Evolutionary conservation across 1,140 invertebrate genomes (phyloP), one percentile per base, ranked within the genome.

Genomic region (Leptinotarsa undecemlineata): DNA sequence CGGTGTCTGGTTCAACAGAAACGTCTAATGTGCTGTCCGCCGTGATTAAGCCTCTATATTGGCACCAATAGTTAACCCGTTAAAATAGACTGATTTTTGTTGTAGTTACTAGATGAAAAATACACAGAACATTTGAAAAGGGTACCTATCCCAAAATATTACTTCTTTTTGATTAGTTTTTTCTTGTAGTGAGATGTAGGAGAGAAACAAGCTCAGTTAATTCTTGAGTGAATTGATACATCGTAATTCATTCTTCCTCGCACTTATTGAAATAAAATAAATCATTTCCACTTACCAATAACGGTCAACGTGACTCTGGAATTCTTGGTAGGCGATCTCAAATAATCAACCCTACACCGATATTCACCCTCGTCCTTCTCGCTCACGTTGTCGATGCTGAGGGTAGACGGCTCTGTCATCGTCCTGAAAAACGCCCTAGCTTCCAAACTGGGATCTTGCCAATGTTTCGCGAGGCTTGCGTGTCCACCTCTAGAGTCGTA

Each of bases 301-400:
- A 94, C 88, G 42, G 87, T 89, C 69, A 94, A 87, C 75, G 90
- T 88, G 73, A 93, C 88, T 80, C 90, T 89, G 63, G 88, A 88
- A 83, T 92, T 93, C 76, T 89, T 89, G 33, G 92, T 93, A 0
- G 91, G 92, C 64, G 91, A 92, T 77, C 89, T 88, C 4, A 87
- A 85, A 81, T 92, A 94, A 83, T 94, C 92, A 42, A 93, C 91
- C 33, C 89, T 83, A 81, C 90, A 92, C 57, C 90, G 85, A 83
- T 91, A 92, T 68, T 91, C 87, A 4, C 90, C 90, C 76, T 90
- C 90, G 81, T 92, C 91, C 47, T 84, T 85, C 77, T 90, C 88
- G 63, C 86, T 85, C 21, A 93, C 87, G 73, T 88, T 88, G 82
- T 91, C 88, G 72, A 94, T 88, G 74, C 88, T 88, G 26, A 93